phyloP scores from a whole-genome alignment of 1,140 invertebrate genomes.

The Macrobrachium nipponense region DNA sequence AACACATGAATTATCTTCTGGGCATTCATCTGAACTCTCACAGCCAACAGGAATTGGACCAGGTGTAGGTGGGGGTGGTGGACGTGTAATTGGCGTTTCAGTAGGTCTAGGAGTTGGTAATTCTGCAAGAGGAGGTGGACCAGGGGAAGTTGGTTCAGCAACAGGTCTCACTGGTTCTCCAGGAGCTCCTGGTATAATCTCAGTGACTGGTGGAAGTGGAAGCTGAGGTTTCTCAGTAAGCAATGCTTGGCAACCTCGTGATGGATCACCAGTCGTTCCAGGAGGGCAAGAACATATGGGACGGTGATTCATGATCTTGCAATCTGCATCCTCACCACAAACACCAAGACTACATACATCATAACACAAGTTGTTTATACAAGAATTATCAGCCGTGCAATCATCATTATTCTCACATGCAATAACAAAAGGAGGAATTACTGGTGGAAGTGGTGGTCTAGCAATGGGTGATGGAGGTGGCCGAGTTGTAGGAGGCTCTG shows the following conservation, averaged over 20 bases:
- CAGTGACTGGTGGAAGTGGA: slow-evolving; percentile 21
- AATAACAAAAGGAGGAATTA: slow-evolving; percentile 44
- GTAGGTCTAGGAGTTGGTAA: slow-evolving; percentile 9
- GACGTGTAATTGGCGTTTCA: slow-evolving; percentile 29
- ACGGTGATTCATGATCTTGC: slow-evolving; percentile 76
- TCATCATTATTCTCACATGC: slow-evolving; percentile 71
- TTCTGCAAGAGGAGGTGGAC: slow-evolving; percentile 20
- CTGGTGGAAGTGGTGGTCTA: slow-evolving; percentile 18
- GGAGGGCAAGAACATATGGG: slow-evolving; percentile 78
- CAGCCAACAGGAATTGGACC: slow-evolving; percentile 32
- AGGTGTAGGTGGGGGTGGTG: slow-evolving; percentile 31
- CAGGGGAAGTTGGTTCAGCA: slow-evolving; percentile 29
- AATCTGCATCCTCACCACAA: slow-evolving; percentile 68
- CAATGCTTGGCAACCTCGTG: slow-evolving; percentile 64
- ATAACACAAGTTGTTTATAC: slow-evolving; percentile 72
- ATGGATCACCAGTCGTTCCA: slow-evolving; percentile 77
- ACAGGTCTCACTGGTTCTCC: slow-evolving; percentile 17
- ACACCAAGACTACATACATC: slow-evolving; percentile 73
- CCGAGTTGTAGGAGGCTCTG: slow-evolving; percentile 23
- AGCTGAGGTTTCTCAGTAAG: neutral
- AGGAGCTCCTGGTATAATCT: slow-evolving; percentile 12
- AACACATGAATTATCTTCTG: slow-evolving; percentile 41
- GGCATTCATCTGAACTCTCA: slow-evolving; percentile 37
- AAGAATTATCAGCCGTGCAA: slow-evolving; percentile 76
- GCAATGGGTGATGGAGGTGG: slow-evolving; percentile 12